phyloP scores from a whole-genome alignment of 2,113 vertebrate species.

The Thunnus maccoyii region DNA sequence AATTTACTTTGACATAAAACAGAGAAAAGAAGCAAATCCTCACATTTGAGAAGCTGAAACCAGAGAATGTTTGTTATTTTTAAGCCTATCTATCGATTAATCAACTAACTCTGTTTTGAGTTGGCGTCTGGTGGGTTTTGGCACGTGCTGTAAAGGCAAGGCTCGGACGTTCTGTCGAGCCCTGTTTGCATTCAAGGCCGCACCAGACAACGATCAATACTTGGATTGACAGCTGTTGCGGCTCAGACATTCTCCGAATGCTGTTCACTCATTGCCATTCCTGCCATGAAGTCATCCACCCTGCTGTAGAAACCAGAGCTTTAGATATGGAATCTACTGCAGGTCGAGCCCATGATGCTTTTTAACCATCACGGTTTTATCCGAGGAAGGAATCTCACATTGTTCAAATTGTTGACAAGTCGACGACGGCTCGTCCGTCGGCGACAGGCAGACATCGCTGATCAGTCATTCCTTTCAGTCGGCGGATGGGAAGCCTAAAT shows the following conservation, averaged over 20 bases:
- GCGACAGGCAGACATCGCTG: not conserved
- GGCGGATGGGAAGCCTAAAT: not conserved
- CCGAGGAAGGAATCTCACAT: not conserved
- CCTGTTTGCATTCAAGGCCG: not conserved
- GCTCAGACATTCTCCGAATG: not conserved
- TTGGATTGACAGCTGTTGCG: not conserved
- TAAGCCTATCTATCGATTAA: no score
- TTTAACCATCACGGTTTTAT: not conserved
- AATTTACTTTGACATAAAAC: no score
- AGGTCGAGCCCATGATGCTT: not conserved
- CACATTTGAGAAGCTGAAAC: no score
- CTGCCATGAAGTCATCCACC: not conserved
- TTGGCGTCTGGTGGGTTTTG: no score
- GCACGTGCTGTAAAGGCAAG: no score
- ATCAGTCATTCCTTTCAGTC: constrained; percentile 16
- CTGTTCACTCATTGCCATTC: not conserved
- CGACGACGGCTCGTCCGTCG: no score
- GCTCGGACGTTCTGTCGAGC: not conserved
- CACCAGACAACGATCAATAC: not conserved
- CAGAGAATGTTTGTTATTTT: no score
- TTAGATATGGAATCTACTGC: not conserved
- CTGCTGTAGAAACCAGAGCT: not conserved
- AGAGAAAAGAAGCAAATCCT: no score
- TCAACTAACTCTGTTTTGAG: no score
- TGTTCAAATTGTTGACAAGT: constrained; percentile 6